Evolutionary conservation across 37 sponge, comb jelly and placozoan genomes (phyloP).

Genomic region (Agelas oroides): DNA sequence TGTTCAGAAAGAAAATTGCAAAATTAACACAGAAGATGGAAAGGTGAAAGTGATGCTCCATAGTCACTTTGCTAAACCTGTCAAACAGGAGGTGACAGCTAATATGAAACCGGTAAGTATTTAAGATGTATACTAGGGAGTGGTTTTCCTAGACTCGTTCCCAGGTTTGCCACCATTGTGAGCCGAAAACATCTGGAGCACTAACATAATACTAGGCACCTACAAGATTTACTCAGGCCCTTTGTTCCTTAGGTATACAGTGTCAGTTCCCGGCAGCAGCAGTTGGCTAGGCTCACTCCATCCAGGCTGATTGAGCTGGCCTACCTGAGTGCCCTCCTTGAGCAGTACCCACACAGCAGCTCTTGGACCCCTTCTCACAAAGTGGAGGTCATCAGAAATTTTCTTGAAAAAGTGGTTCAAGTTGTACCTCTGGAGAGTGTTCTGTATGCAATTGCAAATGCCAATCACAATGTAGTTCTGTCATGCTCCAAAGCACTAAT

Average conservation of each 20-base stretch:
- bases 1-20: neutral
- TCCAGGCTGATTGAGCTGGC: slow-evolving; percentile 40
- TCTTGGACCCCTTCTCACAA: neutral
- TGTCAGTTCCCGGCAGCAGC: slow-evolving; percentile 26
- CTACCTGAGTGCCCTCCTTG: slow-evolving; percentile 57
- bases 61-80: slow-evolving; percentile 5
- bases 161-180: no score
- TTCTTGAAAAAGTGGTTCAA: slow-evolving; percentile 49
- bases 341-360: slow-evolving; percentile 5
- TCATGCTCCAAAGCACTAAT: slow-evolving; percentile 36
- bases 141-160: no score
- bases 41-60: slow-evolving; percentile 3
- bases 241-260: no score
- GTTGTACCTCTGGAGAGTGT: slow-evolving; percentile 64
- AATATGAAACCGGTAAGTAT: neutral
- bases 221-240: no score
- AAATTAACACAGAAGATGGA: neutral
- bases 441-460: slow-evolving; percentile 37
- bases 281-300: slow-evolving; percentile 58
- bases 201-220: no score
- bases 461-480: slow-evolving; percentile 1
- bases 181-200: no score
- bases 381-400: slow-evolving; percentile 5
- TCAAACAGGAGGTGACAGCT: neutral
- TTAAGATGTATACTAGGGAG: neutral